A percentile compares a stretch with the other conserved stretches of the same genome.
phyloP scores from a whole-genome alignment of 2,888 invertebrate species.

The Drosophila gaucha region DNA sequence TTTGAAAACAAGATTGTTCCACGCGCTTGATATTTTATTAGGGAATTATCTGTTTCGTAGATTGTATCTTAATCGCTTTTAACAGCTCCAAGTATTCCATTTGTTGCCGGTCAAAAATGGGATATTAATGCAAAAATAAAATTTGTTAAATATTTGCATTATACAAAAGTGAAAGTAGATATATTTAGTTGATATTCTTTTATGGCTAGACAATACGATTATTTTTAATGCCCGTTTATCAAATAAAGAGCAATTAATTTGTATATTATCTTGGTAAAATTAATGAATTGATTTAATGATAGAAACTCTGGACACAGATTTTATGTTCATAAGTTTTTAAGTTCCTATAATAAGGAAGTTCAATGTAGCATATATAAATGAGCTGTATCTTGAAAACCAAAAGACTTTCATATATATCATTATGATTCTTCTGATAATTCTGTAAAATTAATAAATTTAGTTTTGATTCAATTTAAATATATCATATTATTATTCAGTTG shows the following conservation, averaged over 20 bases:
- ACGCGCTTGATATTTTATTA: constrained; percentile 30
- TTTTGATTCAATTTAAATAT: too few species aligned
- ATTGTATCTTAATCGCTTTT: constrained; percentile 20
- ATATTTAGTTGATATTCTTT: not conserved
- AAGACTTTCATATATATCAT: too few species aligned
- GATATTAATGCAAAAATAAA: not conserved
- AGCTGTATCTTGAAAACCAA: too few species aligned
- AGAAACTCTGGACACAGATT: too few species aligned
- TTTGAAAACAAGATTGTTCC: constrained; percentile 27
- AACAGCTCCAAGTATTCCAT: constrained; percentile 13
- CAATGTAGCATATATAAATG: too few species aligned
- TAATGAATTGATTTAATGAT: too few species aligned
- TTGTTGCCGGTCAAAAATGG: not conserved
- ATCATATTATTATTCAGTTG: too few species aligned
- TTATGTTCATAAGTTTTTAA: too few species aligned
- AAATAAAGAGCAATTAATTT: not conserved
- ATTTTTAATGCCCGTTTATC: not conserved
- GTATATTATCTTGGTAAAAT: not conserved
- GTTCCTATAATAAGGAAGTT: too few species aligned
- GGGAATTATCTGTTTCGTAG: constrained; percentile 8
- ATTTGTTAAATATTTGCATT: constrained; percentile 11
- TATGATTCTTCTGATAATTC: too few species aligned
- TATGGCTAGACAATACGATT: constrained; percentile 2
- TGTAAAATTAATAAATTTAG: too few species aligned
- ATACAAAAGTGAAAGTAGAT: constrained; percentile 14